These are phyloP conservation scores for Nyctibius grandis DNA, from an alignment of 2,797 vertebrate species.

Conservation along the genomic window DNA sequence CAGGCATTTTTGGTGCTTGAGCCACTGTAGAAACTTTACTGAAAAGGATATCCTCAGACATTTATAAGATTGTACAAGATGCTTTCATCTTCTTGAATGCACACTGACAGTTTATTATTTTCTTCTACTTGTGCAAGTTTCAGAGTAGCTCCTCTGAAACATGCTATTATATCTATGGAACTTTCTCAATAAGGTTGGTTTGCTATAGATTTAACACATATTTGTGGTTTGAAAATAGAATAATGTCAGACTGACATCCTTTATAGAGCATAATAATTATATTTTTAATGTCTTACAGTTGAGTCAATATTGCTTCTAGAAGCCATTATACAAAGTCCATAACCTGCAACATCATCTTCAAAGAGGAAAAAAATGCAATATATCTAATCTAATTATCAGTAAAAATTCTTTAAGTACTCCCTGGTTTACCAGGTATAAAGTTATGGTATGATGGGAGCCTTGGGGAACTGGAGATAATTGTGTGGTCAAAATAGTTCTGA, in stretches of 20 bases:
- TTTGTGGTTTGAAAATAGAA: not conserved
- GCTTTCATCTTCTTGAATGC: not conserved
- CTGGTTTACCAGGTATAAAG: not conserved
- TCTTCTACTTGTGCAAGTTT: not conserved
- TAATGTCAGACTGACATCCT: not conserved
- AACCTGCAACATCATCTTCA: not conserved
- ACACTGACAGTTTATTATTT: not conserved
- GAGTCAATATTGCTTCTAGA: not conserved
- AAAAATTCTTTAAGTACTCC: not conserved
- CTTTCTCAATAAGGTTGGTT: not conserved
- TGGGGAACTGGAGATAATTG: conserved; percentile 8
- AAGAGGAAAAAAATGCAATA: not conserved
- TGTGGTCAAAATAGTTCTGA: conserved; percentile 30
- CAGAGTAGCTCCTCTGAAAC: not conserved
- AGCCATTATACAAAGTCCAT: not conserved
- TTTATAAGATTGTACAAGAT: not conserved
- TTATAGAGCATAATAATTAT: not conserved
- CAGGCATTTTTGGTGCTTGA: not conserved
- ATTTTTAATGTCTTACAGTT: not conserved
- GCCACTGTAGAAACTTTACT: not conserved
- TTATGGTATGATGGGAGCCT: not conserved
- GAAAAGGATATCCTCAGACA: not conserved
- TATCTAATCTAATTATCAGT: not conserved
- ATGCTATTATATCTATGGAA: not conserved
- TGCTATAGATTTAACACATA: not conserved